Percentiles rank a stretch among this genome's conserved stretches.
Conservation (phyloP, 2,113 vertebrate species). For the Notarius lentiginosus region DNA sequence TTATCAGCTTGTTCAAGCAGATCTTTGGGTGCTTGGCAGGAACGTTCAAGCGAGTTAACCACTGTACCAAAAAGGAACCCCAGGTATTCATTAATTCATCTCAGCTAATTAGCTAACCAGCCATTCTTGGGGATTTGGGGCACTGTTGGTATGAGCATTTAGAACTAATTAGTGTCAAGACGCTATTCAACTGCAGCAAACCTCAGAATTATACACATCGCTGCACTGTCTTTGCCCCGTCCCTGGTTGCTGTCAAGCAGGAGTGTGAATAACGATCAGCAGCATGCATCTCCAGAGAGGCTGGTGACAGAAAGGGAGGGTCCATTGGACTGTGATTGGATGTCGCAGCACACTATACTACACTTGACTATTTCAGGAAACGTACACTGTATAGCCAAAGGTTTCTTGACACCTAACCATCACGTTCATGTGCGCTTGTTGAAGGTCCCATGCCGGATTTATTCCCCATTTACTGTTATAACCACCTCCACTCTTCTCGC, state of each 20-base stretch:
- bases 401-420: background rate
- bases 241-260: background rate
- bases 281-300: background rate
- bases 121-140: conserved; percentile 57
- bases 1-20: background rate
- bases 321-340: background rate
- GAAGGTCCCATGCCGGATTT: background rate
- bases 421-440: background rate
- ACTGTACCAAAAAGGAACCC: conserved; percentile 15
- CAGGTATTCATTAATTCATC: conserved; percentile 63
- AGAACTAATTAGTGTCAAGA: conserved; percentile 70
- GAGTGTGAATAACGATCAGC: conserved; percentile 7
- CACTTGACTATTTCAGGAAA: background rate
- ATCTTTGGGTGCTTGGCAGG: conserved; percentile 33
- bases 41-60: conserved; percentile 34
- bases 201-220: conserved; percentile 67
- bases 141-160: conserved; percentile 62
- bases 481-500: background rate
- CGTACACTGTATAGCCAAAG: no score
- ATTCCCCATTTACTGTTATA: background rate
- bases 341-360: background rate
- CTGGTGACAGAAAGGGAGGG: background rate
- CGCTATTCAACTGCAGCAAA: conserved; percentile 65
- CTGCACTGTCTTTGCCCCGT: conserved; percentile 58
- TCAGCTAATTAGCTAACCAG: conserved; percentile 63